Evolutionary conservation across 2,888 invertebrate genomes (phyloP), one percentile per base, ranked within the genome.

Genomic region (Amphipyra berbera): DNA sequence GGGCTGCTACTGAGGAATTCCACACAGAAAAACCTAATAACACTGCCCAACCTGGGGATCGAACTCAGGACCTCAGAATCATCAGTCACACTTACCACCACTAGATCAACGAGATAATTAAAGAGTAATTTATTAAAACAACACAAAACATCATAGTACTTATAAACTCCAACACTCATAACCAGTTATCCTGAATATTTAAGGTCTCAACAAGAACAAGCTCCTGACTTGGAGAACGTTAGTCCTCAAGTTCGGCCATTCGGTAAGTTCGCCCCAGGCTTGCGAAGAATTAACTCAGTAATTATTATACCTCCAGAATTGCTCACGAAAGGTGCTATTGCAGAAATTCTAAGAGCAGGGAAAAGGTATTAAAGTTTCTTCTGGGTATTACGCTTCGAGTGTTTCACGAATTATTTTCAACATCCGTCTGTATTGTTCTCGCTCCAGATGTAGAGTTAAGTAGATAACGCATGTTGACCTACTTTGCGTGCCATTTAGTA

Each of bases 231-330:
- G 61, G 57, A 41, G 59, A 58, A 52, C 15, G 59, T 61, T 76
- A 78, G 74, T 77, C 79, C 58, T 61, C 50, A 82, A 83, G 79
- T 82, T 79, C 58, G 63, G 65, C 68, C 75, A 76, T 82, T 79
- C 68, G 41, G 61, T 57, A 79, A 81, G 64, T 81, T 77, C 41
- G 77, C 81, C 71, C 46, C 35, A 61, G 78, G 77, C 79, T 79
- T 56, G 62, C 78, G 71, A 79, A 78, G 82, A 85, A 83, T 85
- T 82, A 82, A 82, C 84, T 82, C 76, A 55, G 78, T 83, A 84
- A 88, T 88, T 83, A 85, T 84, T 78, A 82, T 73, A 80, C 78
- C 76, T 52, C 62, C 63, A 54, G 60, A 70, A 70, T 70, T 61
- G 61, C 61, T 68, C 63, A 73, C 62, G 53, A 47, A 65, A 72